Evolutionary conservation across 2,797 vertebrate species (phyloP).

Genomic region (Rhyacichthys aspro): DNA sequence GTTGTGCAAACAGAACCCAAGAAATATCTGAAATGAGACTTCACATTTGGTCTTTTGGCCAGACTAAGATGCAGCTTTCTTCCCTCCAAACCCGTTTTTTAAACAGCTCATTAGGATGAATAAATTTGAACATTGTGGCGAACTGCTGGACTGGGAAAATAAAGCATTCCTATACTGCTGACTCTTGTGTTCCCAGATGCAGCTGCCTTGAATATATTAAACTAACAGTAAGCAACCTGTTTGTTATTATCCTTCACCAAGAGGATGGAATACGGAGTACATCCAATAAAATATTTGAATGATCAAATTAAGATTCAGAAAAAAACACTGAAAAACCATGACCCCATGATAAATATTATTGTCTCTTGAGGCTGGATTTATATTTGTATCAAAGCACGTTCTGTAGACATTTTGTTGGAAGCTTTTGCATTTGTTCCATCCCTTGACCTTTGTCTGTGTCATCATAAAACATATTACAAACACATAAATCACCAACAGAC

Average conservation of each 20-base stretch:
- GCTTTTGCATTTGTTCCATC: too few relatives aligned
- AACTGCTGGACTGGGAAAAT: not conserved
- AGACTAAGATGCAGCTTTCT: not conserved
- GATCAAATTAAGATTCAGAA: too few relatives aligned
- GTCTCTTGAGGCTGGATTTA: too few relatives aligned
- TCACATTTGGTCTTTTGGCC: not conserved
- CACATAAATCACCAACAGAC: too few relatives aligned
- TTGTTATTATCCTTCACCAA: constrained; percentile 6
- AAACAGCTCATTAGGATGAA: not conserved
- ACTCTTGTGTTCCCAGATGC: not conserved
- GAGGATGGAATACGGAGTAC: not conserved
- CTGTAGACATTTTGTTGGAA: too few relatives aligned
- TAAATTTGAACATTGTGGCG: constrained; percentile 1
- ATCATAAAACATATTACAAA: too few relatives aligned
- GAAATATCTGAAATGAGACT: too few relatives aligned
- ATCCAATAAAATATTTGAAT: not conserved
- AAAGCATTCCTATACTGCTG: constrained; percentile 4
- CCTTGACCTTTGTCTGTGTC: too few relatives aligned
- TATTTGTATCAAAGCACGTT: too few relatives aligned
- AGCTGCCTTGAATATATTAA: not conserved
- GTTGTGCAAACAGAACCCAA: too few relatives aligned
- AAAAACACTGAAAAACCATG: too few relatives aligned
- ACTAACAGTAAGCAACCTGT: not conserved
- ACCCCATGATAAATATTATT: too few relatives aligned
- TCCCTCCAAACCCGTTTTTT: not conserved